These are phyloP conservation scores for Sander lucioperca DNA, from an alignment of 2,113 vertebrate species.

Conservation along the genomic window DNA sequence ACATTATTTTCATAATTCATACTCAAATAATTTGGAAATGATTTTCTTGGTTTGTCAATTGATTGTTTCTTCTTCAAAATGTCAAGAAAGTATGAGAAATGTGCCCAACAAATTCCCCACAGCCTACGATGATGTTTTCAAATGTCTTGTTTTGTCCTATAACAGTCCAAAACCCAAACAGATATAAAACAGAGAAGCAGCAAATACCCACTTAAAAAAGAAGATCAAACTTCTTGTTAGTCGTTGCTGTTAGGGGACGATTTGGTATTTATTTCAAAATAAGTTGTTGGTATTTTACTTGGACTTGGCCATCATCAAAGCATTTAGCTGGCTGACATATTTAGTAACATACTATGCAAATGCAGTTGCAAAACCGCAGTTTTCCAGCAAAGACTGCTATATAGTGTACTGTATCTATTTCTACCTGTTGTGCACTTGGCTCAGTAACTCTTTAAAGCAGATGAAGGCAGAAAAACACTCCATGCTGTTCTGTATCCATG, in stretches of 20 bases:
- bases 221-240: background rate
- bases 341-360: background rate
- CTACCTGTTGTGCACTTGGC: background rate
- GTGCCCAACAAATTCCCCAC: background rate
- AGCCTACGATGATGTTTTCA: too few relatives aligned
- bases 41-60: background rate
- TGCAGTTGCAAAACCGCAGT: background rate
- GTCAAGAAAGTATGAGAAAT: background rate
- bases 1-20: background rate
- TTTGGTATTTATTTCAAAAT: background rate
- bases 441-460: constrained; percentile 9
- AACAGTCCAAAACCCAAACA: too few relatives aligned
- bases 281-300: too few relatives aligned
- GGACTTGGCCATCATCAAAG: background rate
- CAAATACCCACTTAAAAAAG: too few relatives aligned
- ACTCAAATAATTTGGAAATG: background rate
- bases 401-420: too few relatives aligned
- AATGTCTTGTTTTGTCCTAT: too few relatives aligned
- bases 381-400: background rate
- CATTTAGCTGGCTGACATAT: background rate
- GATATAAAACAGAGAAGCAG: too few relatives aligned
- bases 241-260: background rate
- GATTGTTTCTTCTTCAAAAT: background rate
- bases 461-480: background rate
- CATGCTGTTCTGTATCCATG: constrained; percentile 9